A percentile compares a stretch with the other conserved stretches of the same genome.
Evolutionary conservation across 2,113 vertebrate species (phyloP).

Genomic region (Erythrolamprus reginae): DNA sequence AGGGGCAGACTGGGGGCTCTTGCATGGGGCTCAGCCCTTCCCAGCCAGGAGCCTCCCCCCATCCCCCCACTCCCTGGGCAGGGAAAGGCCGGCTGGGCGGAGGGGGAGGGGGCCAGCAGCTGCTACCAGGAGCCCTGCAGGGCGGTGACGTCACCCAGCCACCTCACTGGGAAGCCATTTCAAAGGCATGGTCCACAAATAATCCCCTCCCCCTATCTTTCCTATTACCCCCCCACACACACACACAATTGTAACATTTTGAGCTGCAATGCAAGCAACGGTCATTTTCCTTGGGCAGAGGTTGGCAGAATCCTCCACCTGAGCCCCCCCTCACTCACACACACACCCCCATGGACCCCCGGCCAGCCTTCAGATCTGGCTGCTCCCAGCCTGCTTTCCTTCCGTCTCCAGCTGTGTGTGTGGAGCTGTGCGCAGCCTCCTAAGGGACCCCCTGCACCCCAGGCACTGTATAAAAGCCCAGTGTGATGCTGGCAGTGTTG

Average conservation of each 20-base stretch:
- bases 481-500: neutral
- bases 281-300: neutral
- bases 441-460: neutral
- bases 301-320: neutral
- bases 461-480: neutral
- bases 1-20: neutral
- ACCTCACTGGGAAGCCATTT: neutral
- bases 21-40: neutral
- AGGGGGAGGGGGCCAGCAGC: neutral
- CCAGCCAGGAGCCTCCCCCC: no score
- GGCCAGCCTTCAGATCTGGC: neutral
- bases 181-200: neutral
- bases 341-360: no score
- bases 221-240: no score
- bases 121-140: neutral
- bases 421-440: neutral
- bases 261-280: neutral
- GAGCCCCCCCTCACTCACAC: no score
- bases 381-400: neutral
- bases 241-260: neutral
- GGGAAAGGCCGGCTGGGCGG: neutral
- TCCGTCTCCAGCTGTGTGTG: neutral
- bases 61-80: no score
- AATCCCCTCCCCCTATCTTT: neutral
- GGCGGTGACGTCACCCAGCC: neutral